Base-by-base conservation (phyloP, 64 coral and sea anemone genomes). In the Montipora efflorescens region DNA sequence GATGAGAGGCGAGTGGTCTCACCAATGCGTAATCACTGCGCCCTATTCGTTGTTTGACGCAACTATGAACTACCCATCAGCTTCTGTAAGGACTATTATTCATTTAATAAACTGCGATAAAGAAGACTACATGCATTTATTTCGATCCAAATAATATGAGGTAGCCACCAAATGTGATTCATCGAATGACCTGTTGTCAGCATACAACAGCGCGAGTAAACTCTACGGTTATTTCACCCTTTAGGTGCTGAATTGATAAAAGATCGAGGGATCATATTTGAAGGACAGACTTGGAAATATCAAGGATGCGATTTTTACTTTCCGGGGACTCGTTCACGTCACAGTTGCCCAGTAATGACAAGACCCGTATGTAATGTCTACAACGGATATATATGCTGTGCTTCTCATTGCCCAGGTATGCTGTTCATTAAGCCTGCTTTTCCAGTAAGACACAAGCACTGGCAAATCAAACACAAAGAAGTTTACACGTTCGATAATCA, bases 321-420 rank as follows among this genome's bases (percentile, higher is more conserved):
- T 15, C 43, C 59, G n/a, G 82, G 82, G 11, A 10, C 47, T 49
- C 45, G 12, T 18, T 5, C 3, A 2, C 16, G 1, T 5, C 12
- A 7, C 48, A 10, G 1, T 4, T 85, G 82, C 11, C 61, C 82
- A 48, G 12, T 61, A 49, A 68, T 85, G 82, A 69, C 1, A 0
- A 85, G 82, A 21, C 59, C 82, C 4, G 8, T 70, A 10, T 85
- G 82, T 70, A 20, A 85, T 69, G 62, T 85, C 8, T 85, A 69
- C 82, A 70, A 85, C 49, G 82, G 82, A 85, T 45, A 5, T 47
- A 48, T 85, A 61, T 85, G 82, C 64, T 85, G 82, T 62, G 82
- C 82, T 62, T 49, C 59, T 2, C 5, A 85, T 0, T 85, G 82
- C 46, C 64, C 82, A 69, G 82, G 82, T 85, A 85, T 20, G 47